Evolutionary conservation across 2,797 vertebrate genomes (phyloP).

Genomic region (Odontamblyopus lacepedii): DNA sequence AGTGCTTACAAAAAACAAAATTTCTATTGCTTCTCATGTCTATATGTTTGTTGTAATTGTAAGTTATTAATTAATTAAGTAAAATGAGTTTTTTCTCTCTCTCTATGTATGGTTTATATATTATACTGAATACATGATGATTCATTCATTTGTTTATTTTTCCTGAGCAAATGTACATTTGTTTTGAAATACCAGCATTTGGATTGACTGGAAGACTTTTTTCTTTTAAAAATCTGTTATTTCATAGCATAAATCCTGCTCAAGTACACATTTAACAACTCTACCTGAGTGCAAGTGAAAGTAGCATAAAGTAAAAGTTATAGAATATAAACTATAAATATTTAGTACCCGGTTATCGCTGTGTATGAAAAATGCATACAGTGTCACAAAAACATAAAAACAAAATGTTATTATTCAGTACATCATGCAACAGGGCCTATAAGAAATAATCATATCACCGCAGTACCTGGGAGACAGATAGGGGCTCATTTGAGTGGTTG

Average conservation of each 20-base stretch:
- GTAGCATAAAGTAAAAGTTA: not conserved
- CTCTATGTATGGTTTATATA: too few relatives aligned
- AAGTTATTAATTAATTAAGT: too few relatives aligned
- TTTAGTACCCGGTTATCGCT: not conserved
- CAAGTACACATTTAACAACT: not conserved
- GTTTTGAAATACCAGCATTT: too few relatives aligned
- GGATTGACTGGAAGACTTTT: not conserved
- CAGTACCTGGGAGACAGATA: conserved; percentile 78
- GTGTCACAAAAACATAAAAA: not conserved
- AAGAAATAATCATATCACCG: not conserved
- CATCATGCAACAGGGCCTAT: not conserved
- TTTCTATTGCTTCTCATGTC: not conserved
- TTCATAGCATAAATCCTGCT: too few relatives aligned
- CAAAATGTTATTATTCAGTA: not conserved
- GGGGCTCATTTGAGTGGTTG: conserved; percentile 59
- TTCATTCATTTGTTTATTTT: not conserved
- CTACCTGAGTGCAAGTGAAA: not conserved
- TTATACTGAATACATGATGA: too few relatives aligned
- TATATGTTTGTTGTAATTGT: not conserved
- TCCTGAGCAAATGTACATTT: not conserved
- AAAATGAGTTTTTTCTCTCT: too few relatives aligned
- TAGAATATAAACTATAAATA: conserved; percentile 1
- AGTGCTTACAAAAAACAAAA: not conserved
- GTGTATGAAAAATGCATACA: not conserved
- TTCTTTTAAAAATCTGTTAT: not conserved